These are phyloP conservation scores for Hirtodrosophila duncani DNA, from an alignment of 2,888 invertebrate genomes.

Conservation along the genomic window DNA sequence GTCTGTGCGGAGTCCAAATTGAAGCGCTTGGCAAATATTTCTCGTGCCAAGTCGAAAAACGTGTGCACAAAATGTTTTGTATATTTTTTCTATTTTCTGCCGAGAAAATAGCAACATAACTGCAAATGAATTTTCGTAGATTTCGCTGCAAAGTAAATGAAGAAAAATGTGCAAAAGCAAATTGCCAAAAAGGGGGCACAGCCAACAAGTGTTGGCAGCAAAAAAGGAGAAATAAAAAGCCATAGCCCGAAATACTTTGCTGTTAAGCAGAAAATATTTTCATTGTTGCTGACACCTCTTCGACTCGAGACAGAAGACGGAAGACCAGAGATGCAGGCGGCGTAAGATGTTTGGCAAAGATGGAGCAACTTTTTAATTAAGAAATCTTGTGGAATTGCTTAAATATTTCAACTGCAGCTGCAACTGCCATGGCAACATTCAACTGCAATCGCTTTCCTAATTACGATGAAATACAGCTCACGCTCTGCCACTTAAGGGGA, in stretches of 20 bases:
- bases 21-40: slow-evolving; percentile 66
- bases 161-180: slow-evolving; percentile 68
- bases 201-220: slow-evolving; percentile 7
- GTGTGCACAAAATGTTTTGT: slow-evolving; percentile 30
- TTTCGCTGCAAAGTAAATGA: slow-evolving; percentile 68
- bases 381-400: slow-evolving; percentile 64
- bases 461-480: slow-evolving; percentile 53
- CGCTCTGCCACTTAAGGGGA: slow-evolving; percentile 41
- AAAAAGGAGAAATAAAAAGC: slow-evolving; percentile 12
- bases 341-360: slow-evolving; percentile 12
- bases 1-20: slow-evolving; percentile 61
- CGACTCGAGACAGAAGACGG: slow-evolving; percentile 1
- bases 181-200: slow-evolving; percentile 44
- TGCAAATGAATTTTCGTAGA: slow-evolving; percentile 70
- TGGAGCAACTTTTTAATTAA: slow-evolving; percentile 63
- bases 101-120: slow-evolving; percentile 64
- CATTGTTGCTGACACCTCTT: slow-evolving; percentile 69
- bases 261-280: slow-evolving; percentile 58
- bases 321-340: background rate
- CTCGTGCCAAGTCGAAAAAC: slow-evolving; percentile 21
- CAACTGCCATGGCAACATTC: slow-evolving; percentile 19
- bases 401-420: slow-evolving; percentile 60
- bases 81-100: slow-evolving; percentile 14
- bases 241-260: slow-evolving; percentile 20
- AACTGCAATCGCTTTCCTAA: slow-evolving; percentile 44